Percentiles rank a stretch among this genome's conserved stretches.
Conservation (phyloP, 2,113 vertebrate genomes). For the Dipodomys merriami region DNA sequence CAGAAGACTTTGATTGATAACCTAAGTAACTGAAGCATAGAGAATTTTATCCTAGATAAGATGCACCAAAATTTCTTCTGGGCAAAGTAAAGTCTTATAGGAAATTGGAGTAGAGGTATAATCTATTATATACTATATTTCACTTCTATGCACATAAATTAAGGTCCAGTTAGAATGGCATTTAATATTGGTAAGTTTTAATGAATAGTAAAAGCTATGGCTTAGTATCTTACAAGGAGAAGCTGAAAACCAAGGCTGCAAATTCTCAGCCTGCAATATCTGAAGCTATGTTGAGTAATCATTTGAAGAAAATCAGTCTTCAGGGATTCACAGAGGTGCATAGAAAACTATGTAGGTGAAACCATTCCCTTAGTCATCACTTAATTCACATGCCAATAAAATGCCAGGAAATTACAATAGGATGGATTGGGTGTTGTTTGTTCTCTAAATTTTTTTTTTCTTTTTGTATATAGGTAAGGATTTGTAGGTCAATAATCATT, state of each 20-base stretch:
- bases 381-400: conserved; percentile 40
- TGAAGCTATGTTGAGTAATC: conserved; percentile 1
- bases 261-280: conserved; percentile 35
- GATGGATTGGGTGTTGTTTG: neutral
- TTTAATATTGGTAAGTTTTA: conserved; percentile 30
- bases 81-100: neutral
- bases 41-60: conserved; percentile 40
- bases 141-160: conserved; percentile 25
- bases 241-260: conserved; percentile 6
- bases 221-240: neutral
- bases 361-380: neutral
- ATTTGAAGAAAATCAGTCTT: conserved; percentile 37
- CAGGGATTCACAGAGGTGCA: neutral
- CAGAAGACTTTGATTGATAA: neutral
- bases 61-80: conserved; percentile 25
- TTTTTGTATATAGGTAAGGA: conserved; percentile 43
- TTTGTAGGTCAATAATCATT: conserved; percentile 62
- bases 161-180: conserved; percentile 23
- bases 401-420: conserved; percentile 37
- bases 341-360: neutral
- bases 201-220: neutral
- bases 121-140: neutral
- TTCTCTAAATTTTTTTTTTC: conserved; percentile 24
- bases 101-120: conserved; percentile 19
- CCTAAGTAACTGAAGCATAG: neutral